These are phyloP conservation scores for Charadrius vociferus DNA, from an alignment of 2,113 vertebrate species.

Conservation along the genomic window DNA sequence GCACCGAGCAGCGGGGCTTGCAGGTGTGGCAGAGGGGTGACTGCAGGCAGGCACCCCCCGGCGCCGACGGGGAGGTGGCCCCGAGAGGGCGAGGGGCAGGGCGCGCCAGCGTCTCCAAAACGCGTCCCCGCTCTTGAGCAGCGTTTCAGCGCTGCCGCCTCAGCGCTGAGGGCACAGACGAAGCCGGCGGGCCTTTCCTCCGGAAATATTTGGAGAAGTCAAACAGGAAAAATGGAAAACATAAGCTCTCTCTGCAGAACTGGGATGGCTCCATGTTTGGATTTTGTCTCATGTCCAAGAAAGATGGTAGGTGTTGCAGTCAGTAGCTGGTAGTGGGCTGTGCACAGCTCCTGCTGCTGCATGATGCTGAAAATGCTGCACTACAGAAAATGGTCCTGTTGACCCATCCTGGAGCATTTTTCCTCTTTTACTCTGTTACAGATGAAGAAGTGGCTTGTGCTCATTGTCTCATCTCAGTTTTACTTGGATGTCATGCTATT, in stretches of 20 bases:
- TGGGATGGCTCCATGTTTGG: background rate
- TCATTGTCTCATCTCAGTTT: background rate
- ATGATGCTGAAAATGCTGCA: background rate
- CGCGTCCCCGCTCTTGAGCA: background rate
- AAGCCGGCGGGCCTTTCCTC: no score
- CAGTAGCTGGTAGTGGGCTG: background rate
- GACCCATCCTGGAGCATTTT: background rate
- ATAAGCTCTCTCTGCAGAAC: background rate
- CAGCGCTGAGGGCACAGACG: background rate
- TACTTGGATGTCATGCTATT: background rate
- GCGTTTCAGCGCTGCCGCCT: background rate
- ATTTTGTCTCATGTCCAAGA: background rate
- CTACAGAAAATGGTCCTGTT: background rate
- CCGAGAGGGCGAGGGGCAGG: background rate
- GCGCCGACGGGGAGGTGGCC: no score
- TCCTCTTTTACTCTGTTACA: background rate
- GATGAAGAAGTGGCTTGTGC: background rate
- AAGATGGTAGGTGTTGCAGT: background rate
- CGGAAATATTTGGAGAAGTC: no score
- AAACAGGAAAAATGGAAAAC: no score
- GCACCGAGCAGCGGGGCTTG: rapidly evolving
- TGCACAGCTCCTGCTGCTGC: background rate
- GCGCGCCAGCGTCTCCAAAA: background rate
- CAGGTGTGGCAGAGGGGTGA: background rate
- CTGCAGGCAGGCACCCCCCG: background rate